These are phyloP conservation scores for Mellilla xanthometata DNA, from an alignment of 2,888 invertebrate species.

Conservation along the genomic window DNA sequence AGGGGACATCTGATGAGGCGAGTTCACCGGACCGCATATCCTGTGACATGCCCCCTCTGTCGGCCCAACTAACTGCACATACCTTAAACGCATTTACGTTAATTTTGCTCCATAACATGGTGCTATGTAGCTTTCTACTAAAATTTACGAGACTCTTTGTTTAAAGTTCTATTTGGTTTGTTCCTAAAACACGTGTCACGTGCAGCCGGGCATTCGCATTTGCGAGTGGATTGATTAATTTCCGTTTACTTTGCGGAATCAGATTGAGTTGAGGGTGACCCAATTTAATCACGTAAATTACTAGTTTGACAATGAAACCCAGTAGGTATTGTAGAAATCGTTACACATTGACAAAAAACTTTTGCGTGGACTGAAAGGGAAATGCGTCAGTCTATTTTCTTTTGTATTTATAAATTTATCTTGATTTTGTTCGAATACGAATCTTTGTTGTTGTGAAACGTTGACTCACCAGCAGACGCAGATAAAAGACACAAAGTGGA, in stretches of 20 bases:
- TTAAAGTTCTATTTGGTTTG: slow-evolving; percentile 22
- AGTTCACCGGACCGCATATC: slow-evolving; percentile 69
- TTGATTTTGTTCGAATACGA: no score
- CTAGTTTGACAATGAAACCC: background rate
- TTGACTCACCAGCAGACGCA: background rate
- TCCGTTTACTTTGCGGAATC: slow-evolving; percentile 50
- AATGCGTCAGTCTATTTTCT: no score
- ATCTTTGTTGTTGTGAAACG: no score
- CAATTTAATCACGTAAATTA: slow-evolving; percentile 32
- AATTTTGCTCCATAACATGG: slow-evolving; percentile 34
- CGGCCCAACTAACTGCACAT: slow-evolving; percentile 45
- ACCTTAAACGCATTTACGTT: slow-evolving; percentile 44
- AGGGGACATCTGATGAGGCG: slow-evolving; percentile 67
- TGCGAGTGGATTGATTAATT: slow-evolving; percentile 58
- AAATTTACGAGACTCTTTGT: slow-evolving; percentile 9
- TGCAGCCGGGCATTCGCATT: slow-evolving; percentile 37
- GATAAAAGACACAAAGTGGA: background rate
- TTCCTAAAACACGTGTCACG: slow-evolving; percentile 25
- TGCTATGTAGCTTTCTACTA: slow-evolving; percentile 17
- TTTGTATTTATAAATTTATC: no score
- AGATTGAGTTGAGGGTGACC: slow-evolving; percentile 35
- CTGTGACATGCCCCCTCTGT: slow-evolving; percentile 57
- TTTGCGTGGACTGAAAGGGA: no score
- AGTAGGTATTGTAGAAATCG: no score
- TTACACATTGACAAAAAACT: no score